Base-by-base conservation (phyloP, 2,113 vertebrate species). In the Tretioscincus oriximinensis region DNA sequence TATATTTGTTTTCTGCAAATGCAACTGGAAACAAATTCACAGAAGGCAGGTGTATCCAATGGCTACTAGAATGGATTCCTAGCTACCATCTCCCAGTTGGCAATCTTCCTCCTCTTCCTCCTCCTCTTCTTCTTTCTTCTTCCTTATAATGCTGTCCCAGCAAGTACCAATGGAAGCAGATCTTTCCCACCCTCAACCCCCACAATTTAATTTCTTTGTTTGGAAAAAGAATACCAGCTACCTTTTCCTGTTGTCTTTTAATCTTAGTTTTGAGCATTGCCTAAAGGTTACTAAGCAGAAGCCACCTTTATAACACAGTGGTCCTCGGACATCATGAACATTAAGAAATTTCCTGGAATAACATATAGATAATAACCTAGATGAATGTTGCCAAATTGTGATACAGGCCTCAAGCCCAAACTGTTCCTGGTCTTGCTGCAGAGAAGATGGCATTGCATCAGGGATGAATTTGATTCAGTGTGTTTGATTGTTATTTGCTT, bases 281-380 rank as follows among this genome's bases (percentile, higher is more conserved):
- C 66, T 26, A 77, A 76, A 81, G 5, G 2, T 78, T 81, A 86
- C 65, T 35, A 81, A 61, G 83, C 73, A 26, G 83, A 84, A 76
- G 3, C 2, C 5, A 75, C 81, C 26, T 18, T 63, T 68, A 26
- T 20, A 80, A 75, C 31, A 21, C 4, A 3, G 0, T 14, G 63
- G n/a, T 24, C 66, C 31, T 68, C 29, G 18, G 7, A 9, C 24
- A 79, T 80, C 72, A 60, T 31, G 61, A 3, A 21, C 16, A 31
- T 29, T 2, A 64, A 54, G 29, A 66, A 6, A 1, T 66, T 86
- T 80, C 71, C 21, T 51, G 6, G 58, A 81, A 61, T 10, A 76
- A 29, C 9, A 35, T 26, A 24, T 81, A 81, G 5, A 45, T 41
- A 26, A 79, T 74, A 35, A 21, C 31, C 11, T 76, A 79, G 41